A percentile compares a stretch with the other conserved stretches of the same genome.
These are phyloP conservation scores for Acrobeloides nanus DNA, from an alignment of 2,888 invertebrate species.

Conservation along the genomic window DNA sequence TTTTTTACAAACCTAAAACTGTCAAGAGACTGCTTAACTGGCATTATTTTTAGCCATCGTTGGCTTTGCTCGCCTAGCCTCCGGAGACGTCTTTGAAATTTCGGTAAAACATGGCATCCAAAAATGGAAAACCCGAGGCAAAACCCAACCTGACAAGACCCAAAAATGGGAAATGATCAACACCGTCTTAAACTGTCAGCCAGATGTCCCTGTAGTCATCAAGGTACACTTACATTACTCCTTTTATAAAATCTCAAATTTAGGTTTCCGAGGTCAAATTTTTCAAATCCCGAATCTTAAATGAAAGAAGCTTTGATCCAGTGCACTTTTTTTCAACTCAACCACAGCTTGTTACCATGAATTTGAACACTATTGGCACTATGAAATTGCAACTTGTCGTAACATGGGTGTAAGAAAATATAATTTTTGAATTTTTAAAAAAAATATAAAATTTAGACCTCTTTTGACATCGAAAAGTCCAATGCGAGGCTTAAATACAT, in stretches of 20 bases:
- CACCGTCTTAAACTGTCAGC: slow-evolving; percentile 56
- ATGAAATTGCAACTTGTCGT: slow-evolving; percentile 61
- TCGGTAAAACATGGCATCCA: slow-evolving; percentile 60
- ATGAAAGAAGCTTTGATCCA: slow-evolving; percentile 61
- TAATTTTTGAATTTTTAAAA: background rate
- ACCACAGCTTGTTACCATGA: slow-evolving; percentile 62
- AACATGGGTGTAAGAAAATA: slow-evolving; percentile 60
- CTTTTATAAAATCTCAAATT: background rate
- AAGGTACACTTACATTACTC: slow-evolving; percentile 55
- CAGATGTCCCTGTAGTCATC: slow-evolving; percentile 59
- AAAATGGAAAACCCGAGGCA: slow-evolving; percentile 61
- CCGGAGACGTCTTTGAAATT: slow-evolving; percentile 62
- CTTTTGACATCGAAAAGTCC: slow-evolving; percentile 30
- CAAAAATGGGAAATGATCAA: slow-evolving; percentile 59
- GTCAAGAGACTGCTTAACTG: too few species aligned
- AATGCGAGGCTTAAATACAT: too few species aligned
- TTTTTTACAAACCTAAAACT: background rate
- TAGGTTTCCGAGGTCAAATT: slow-evolving; percentile 55
- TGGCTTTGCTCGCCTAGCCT: slow-evolving; percentile 62
- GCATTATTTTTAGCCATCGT: slow-evolving; percentile 57
- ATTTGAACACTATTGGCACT: slow-evolving; percentile 61
- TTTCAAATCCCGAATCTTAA: slow-evolving; percentile 41
- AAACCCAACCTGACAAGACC: slow-evolving; percentile 57
- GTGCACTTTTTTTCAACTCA: slow-evolving; percentile 61
- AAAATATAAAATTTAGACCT: slow-evolving; percentile 26